Evolutionary conservation across 2,888 invertebrate genomes (phyloP).

Genomic region (Hirtodrosophila duncani): DNA sequence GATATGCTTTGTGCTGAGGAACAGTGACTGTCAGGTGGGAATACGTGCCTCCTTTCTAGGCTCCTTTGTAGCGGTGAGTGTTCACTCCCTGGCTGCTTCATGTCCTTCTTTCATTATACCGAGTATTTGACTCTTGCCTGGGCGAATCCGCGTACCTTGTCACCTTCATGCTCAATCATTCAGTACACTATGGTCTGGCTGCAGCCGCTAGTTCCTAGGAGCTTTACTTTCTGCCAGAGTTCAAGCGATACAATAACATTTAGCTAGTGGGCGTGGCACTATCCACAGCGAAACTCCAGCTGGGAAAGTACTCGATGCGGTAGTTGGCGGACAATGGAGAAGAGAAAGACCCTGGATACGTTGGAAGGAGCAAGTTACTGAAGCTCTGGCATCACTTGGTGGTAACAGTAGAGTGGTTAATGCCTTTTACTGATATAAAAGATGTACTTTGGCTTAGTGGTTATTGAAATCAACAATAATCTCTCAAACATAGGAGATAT

Average conservation of each 20-base stretch:
- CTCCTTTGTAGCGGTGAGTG: slow-evolving; percentile 84
- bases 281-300: too few relatives aligned
- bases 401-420: too few relatives aligned
- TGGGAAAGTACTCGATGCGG: too few relatives aligned
- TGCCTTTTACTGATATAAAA: too few relatives aligned
- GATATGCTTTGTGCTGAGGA: slow-evolving; percentile 81
- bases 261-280: too few relatives aligned
- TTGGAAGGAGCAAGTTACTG: too few relatives aligned
- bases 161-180: slow-evolving; percentile 96
- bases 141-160: slow-evolving; percentile 88
- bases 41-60: slow-evolving; percentile 87
- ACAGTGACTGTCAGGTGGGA: slow-evolving; percentile 84
- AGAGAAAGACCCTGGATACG: too few relatives aligned
- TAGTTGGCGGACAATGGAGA: too few relatives aligned
- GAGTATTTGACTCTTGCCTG: slow-evolving; percentile 94
- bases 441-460: too few relatives aligned
- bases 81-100: slow-evolving; percentile 87
- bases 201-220: slow-evolving; percentile 83
- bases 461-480: too few relatives aligned
- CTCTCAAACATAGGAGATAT: too few relatives aligned
- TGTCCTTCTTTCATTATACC: slow-evolving; percentile 94
- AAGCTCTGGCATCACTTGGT: too few relatives aligned
- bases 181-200: slow-evolving; percentile 89
- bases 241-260: slow-evolving; percentile 84
- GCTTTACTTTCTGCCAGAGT: slow-evolving; percentile 86